Conservation (phyloP, 2,888 invertebrate species). For the Alsophila aescularia region DNA sequence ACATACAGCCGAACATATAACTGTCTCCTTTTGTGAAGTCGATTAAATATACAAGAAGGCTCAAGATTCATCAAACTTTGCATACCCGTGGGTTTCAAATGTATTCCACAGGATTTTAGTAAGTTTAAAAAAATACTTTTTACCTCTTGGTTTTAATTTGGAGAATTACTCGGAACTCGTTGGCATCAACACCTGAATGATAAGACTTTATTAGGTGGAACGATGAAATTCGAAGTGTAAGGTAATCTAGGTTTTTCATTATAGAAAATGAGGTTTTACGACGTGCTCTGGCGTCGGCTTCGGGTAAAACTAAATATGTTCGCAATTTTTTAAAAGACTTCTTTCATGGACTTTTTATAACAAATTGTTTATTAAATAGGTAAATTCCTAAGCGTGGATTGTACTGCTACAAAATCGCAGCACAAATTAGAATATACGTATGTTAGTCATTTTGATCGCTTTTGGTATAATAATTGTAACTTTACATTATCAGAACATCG, state of each 20-base stretch:
- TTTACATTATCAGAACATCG: background rate
- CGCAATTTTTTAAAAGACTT: background rate
- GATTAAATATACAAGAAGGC: background rate
- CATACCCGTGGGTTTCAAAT: background rate
- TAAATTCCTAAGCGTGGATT: too few relatives aligned
- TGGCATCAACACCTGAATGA: conserved; percentile 10
- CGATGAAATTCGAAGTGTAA: conserved; percentile 9
- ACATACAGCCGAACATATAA: too few relatives aligned
- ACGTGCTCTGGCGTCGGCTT: background rate
- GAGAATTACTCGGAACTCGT: conserved; percentile 5
- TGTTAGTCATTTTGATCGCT: too few relatives aligned
- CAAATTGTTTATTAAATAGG: too few relatives aligned
- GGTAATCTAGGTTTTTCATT: conserved; percentile 11
- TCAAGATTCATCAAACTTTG: background rate
- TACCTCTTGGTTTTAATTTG: conserved; percentile 1
- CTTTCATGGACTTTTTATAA: background rate
- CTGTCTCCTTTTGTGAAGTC: too few relatives aligned
- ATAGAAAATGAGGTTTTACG: conserved; percentile 8
- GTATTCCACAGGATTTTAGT: background rate
- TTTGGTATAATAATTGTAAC: too few relatives aligned
- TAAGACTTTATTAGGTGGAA: conserved; percentile 22
- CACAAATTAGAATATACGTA: too few relatives aligned
- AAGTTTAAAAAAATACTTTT: conserved; percentile 15
- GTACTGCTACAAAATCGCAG: too few relatives aligned
- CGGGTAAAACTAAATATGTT: background rate